phyloP scores from a whole-genome alignment of 2,113 vertebrate genomes.

The Larimichthys crocea region DNA sequence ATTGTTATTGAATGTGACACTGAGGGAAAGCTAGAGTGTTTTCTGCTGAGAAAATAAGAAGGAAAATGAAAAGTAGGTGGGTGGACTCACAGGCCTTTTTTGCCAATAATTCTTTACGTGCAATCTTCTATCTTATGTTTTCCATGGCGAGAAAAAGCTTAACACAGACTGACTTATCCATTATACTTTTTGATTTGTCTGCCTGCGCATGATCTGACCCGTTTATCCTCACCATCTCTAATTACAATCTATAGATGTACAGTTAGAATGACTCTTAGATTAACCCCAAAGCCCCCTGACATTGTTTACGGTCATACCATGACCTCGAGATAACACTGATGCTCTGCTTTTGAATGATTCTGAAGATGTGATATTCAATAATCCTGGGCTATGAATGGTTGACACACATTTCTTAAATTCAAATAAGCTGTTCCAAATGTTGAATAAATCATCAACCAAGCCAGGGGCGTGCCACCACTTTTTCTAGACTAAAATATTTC shows the following conservation, averaged over 20 bases:
- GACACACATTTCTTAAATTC: background rate
- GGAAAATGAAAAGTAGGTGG: background rate
- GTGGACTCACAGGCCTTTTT: background rate
- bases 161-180: background rate
- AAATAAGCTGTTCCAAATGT: background rate
- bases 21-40: slow-evolving; percentile 11
- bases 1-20: slow-evolving; percentile 50
- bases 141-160: background rate
- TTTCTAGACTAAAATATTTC: background rate
- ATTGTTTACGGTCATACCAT: background rate
- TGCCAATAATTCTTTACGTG: background rate
- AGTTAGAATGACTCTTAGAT: background rate
- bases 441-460: background rate
- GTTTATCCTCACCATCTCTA: background rate
- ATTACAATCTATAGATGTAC: background rate
- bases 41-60: background rate
- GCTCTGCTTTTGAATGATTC: background rate
- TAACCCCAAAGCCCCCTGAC: background rate
- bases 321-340: background rate
- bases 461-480: background rate
- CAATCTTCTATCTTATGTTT: background rate
- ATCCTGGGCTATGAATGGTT: background rate
- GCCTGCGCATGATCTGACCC: background rate
- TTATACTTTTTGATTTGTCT: slow-evolving; percentile 20
- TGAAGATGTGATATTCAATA: background rate